Evolutionary conservation across 2,888 invertebrate species (phyloP), one percentile per base, ranked within the genome.

Genomic region (Colostygia pectinataria): DNA sequence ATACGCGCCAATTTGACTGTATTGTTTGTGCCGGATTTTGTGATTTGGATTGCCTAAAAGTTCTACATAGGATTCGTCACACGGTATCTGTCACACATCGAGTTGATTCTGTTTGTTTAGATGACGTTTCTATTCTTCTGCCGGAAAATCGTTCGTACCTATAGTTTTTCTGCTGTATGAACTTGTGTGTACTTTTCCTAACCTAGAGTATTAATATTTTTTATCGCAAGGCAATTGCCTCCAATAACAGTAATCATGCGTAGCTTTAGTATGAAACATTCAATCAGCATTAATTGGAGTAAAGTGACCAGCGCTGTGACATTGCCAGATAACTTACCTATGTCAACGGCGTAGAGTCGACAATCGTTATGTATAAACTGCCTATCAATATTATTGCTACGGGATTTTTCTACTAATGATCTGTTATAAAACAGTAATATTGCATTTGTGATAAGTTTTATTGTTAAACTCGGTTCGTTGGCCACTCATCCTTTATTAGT

Each of bases 21-120:
- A 69, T 63, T 66, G 63, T 61, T 64, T 59, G 66, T 66, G 67
- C 55, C 33, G 33, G 33, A 33, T 64, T 67, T 68, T 58, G 66
- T 66, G 61, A 63, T 65, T 75, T 78, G 84, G 84, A 84, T 84
- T 84, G 79, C 78, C 68, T 57, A 63, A 60, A 51, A 42, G 47
- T 38, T 57, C 58, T 46, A 53, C 53, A 56, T 52, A 57, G 58
- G 65, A 67, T 74, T 66, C 59, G 58, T 61, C 50, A 71, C 5
- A 20, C 63, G 74, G 76, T 78, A 75, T 55, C 65, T 63, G 72
- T 60, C 59, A 66, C 61, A 63, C 61, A 42, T 54, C 66, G 67
- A 70, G 68, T 69, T 69, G 68, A 66, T 72, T 75, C 74, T 71
- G 74, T 79, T 80, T 79, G 66, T 75, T 73, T 74, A 24, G 18